phyloP scores from a whole-genome alignment of 2,888 invertebrate genomes.

The Eilema griseolum region DNA sequence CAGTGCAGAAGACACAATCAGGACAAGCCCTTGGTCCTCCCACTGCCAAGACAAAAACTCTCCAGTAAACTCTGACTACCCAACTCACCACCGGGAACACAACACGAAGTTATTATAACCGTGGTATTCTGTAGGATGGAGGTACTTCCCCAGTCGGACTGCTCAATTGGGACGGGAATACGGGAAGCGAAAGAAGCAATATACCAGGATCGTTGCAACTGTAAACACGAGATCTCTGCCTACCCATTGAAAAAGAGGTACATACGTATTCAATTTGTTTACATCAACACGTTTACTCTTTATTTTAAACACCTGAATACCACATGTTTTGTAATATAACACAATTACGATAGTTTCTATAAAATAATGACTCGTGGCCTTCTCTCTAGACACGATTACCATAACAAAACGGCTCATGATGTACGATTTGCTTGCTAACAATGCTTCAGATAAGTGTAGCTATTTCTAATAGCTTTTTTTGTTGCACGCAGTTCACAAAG shows the following conservation, averaged over 20 bases:
- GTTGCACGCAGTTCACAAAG: neutral
- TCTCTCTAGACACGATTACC: conserved; percentile 35
- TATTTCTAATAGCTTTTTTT: conserved; percentile 6
- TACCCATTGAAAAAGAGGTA: neutral
- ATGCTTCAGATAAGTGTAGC: neutral
- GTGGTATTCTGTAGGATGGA: too few species aligned
- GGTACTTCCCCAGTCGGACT: too few species aligned
- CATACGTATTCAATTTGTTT: neutral
- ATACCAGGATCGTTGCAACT: neutral
- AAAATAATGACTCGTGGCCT: neutral
- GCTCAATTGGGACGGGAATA: too few species aligned
- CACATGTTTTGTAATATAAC: conserved; percentile 7
- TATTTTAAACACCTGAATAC: conserved; percentile 10
- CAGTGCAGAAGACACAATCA: too few species aligned
- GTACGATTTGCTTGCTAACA: neutral
- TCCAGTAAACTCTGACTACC: too few species aligned
- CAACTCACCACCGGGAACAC: too few species aligned
- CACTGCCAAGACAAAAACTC: too few species aligned
- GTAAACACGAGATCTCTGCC: neutral
- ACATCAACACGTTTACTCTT: neutral
- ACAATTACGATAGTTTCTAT: conserved; percentile 14
- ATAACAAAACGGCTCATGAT: conserved; percentile 28
- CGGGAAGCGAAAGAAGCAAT: neutral
- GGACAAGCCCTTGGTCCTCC: too few species aligned
- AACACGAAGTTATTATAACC: too few species aligned